phyloP scores from a whole-genome alignment of 1,140 invertebrate genomes.

The Sycophaga agraensis region DNA sequence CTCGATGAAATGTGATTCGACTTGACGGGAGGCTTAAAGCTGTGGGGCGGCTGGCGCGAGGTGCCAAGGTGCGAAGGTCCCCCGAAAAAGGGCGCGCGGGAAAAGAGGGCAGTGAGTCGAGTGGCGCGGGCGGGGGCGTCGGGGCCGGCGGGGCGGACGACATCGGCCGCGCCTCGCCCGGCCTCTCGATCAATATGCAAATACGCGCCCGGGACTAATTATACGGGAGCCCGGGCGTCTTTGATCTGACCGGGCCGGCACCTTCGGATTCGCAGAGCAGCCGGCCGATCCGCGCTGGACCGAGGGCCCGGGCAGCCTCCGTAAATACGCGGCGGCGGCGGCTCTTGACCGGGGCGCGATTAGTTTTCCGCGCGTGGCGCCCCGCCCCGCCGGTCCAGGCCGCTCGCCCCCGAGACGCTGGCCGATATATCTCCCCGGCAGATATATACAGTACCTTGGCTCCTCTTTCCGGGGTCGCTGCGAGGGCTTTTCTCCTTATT shows the following conservation, averaged over 20 bases:
- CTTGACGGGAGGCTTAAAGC: no score
- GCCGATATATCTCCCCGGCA: no score
- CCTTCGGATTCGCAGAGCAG: background rate
- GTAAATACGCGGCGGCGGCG: no score
- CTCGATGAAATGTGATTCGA: no score
- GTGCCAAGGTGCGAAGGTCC: background rate
- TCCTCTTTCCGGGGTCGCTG: no score
- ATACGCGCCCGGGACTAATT: constrained; percentile 57
- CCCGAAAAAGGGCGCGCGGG: constrained; percentile 9
- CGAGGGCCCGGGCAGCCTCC: background rate
- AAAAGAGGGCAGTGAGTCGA: constrained; percentile 47
- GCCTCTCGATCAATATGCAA: constrained; percentile 57
- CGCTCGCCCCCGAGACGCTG: no score
- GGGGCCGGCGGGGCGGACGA: no score
- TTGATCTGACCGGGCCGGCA: constrained; percentile 8
- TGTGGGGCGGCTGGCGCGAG: background rate
- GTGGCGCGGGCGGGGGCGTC: constrained; percentile 30
- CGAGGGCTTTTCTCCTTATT: no score
- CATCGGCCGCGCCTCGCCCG: constrained; percentile 1
- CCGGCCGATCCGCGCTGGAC: background rate
- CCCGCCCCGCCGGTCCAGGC: no score
- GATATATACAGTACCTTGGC: no score
- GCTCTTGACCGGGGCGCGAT: no score
- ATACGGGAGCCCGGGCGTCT: constrained; percentile 49
- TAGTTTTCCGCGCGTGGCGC: no score